Evolutionary conservation across 2,113 vertebrate genomes (phyloP), one percentile per base, ranked within the genome.

Genomic region (Poeciliopsis turrubarensis): DNA sequence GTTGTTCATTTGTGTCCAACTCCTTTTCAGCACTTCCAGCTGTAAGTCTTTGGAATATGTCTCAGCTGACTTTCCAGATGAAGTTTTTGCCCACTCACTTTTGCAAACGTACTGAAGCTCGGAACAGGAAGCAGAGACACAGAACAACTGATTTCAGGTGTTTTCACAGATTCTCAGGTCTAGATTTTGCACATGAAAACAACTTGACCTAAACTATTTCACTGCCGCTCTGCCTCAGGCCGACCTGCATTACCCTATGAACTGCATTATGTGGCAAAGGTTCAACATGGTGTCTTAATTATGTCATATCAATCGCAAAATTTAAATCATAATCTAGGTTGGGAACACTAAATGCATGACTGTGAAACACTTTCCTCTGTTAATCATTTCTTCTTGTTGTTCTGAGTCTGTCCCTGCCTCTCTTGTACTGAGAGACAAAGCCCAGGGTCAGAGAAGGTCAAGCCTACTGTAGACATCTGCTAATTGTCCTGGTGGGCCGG

Each of bases 401-500:
- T 51, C 71, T 68, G 27, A 71, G n/a, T 70, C n/a, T 34, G 29
- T 73, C 73, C 41, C 27, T 61, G 66, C 75, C 54, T 37, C 64
- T 67, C 9, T 44, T 34, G 26, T 75, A 51, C 71, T 68, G 41
- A 13, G 67, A 66, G 37, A 94, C 89, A 93, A 93, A 91, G 86
- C 66, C 27, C 26, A 34, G 79, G 94, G 93, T 94, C 93, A 89
- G 70, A 29, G 65, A 84, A 87, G 94, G 93, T 94, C 93, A 92
- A 69, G 26, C 78, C 70, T 14, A 80, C 83, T 47, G 70, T 66
- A 83, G 88, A 92, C 94, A 94, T 94, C 93, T 94, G 93, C 93
- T 94, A 94, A 94, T 95, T 94, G 92, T 93, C 92, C 89, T 72
- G 87, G 78, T 85, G 93, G 86, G 85, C 89, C 30, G 89, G 85